Evolutionary conservation across 1,140 invertebrate species (phyloP).

Genomic region (Drosophila sp.): DNA sequence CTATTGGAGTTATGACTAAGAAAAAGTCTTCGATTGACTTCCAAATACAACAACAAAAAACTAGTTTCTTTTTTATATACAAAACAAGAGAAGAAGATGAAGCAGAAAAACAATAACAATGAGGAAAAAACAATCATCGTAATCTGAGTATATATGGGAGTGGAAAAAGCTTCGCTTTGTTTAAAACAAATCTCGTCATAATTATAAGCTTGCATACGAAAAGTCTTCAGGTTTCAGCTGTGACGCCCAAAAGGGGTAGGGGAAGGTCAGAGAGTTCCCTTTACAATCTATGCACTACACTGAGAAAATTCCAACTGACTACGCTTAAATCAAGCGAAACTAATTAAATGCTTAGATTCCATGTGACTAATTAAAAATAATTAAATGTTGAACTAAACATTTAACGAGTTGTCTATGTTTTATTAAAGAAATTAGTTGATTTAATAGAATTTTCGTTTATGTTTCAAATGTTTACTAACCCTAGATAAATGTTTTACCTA

Average conservation of each 20-base stretch:
- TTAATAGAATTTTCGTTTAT: no score
- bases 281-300: background rate
- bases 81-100: background rate
- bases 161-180: conserved; percentile 13
- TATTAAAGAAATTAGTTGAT: no score
- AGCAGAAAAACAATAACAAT: background rate
- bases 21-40: conserved; percentile 6
- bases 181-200: conserved; percentile 14
- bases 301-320: background rate
- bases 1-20: conserved; percentile 23
- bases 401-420: background rate
- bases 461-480: no score
- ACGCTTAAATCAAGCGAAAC: background rate
- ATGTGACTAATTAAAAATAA: background rate
- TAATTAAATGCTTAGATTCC: background rate
- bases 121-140: conserved; percentile 3
- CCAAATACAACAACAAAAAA: background rate
- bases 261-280: conserved; percentile 4
- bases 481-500: no score
- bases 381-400: background rate
- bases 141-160: conserved; percentile 8
- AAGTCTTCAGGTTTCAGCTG: conserved; percentile 7
- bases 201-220: conserved; percentile 14
- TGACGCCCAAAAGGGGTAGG: background rate
- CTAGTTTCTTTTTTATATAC: background rate